Evolutionary conservation across 2,888 invertebrate genomes (phyloP), one percentile per base, ranked within the genome.

Genomic region (Lycocerus yunnanus): DNA sequence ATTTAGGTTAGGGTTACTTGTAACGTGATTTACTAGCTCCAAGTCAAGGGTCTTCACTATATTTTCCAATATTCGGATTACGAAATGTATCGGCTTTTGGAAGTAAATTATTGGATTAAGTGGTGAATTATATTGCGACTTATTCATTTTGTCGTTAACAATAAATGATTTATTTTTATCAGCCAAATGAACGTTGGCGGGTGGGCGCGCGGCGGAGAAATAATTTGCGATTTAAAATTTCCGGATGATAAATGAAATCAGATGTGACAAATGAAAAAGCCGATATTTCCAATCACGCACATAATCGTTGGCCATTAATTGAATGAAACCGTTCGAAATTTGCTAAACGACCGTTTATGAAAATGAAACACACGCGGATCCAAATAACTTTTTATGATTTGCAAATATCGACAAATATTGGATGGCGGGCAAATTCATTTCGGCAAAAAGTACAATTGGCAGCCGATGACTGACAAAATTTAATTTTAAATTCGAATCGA

Each of bases 1-100:
- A 83, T 83, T 82, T 79, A 80, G 76, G 82, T 83, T 82, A 83
- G 83, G 80, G 77, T 80, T 79, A 80, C 81, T 78, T 77, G 79
- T 77, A 78, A 74, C 78, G 80, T 83, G 83, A 83, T 83, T 83
- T 83, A 83, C 79, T 80, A 77, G 80, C 80, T 74, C 76, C 77
- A 79, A 81, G 81, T 77, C 80, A 80, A 78, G 81, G 82, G 82
- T 82, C 83, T 82, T 83, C 81, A 81, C 82, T 83, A 83, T 82
- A 83, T 82, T 83, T 82, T 82, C 82, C 82, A 82, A 82, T 82
- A 82, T 81, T 80, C 80, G 79, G 80, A 79, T 79, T 80, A 80
- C 80, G 78, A 77, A 82, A 79, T 80, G 82, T 81, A 82, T 81
- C 81, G 81, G 78, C 76, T 78, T 78, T 80, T 79, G 65, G 66